Evolutionary conservation across 2,797 vertebrate genomes (phyloP), one percentile per base, ranked within the genome.

Genomic region (Eutrigla gurnardus): DNA sequence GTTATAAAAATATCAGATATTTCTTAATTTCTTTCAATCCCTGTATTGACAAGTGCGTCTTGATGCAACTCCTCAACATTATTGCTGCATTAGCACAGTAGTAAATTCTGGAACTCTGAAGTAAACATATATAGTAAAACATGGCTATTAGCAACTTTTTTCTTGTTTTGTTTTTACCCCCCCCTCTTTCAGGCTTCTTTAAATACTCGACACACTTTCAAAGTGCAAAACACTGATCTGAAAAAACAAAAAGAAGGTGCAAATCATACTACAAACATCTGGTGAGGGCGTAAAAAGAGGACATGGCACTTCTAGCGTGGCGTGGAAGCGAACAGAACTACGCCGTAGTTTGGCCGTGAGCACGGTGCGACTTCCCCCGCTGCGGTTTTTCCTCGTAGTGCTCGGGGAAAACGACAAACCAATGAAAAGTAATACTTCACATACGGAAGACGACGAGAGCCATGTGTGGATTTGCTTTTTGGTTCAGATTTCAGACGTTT

Each of bases 41-140:
- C 91, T 88, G 87, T 89, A 90, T 92, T 93, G 85, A 85, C 75
- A 50, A 91, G 90, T 88, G 85, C 70, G 64, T 77, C 85, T 70
- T 46, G 81, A 89, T 81, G 77, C 89, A 83, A 81, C 75, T 89
- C 78, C 78, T 78, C 86, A 88, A 84, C 92, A 90, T 82, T 91
- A 93, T 87, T 92, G 92, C 92, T 90, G 93, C 91, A 92, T 88
- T 92, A 93, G 73, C 61, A 89, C 10, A 75, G 88, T 94, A 93
- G 81, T 89, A 80, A 89, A 93, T 91, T 94, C 86, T 94, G 90
- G 86, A 93, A 90, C 91, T 90, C 87, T 92, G 82, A 89, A 90
- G 93, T 93, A 93, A 93, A 93, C 89, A 90, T 92, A 91, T 90
- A 93, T 86, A 89, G 90, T 90, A 93, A 92, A 93, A 93, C 92